Conservation (phyloP, 2,113 vertebrate species). For the Sclerurus mexicanus region DNA sequence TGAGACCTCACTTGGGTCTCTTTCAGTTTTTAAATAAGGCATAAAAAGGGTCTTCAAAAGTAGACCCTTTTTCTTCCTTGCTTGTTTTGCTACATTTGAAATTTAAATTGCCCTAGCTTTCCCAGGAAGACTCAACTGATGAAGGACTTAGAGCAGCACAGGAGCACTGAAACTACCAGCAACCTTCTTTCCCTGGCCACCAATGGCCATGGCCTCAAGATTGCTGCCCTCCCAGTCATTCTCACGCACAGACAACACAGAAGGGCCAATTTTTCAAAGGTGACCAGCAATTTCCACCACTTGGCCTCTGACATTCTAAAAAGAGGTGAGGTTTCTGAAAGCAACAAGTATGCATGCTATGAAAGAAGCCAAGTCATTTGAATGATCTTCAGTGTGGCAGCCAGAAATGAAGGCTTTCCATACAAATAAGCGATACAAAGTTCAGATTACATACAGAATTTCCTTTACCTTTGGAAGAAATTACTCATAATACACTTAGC, state of each 20-base stretch:
- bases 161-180: not conserved
- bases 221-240: not conserved
- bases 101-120: not conserved
- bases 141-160: not conserved
- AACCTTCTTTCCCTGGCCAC: not conserved
- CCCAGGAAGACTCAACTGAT: not conserved
- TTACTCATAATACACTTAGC: not conserved
- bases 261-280: not conserved
- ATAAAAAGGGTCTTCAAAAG: not conserved
- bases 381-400: not conserved
- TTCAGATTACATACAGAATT: not conserved
- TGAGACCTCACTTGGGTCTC: not conserved
- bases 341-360: fast-evolving
- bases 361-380: not conserved
- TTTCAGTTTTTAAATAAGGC: not conserved
- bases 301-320: not conserved
- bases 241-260: fast-evolving
- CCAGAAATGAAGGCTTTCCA: not conserved
- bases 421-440: not conserved
- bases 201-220: fast-evolving
- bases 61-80: not conserved
- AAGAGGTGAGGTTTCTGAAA: not conserved
- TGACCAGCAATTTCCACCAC: not conserved
- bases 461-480: not conserved
- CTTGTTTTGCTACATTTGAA: not conserved